Percentiles rank a stretch among this genome's conserved stretches.
phyloP scores from a whole-genome alignment of 2,113 vertebrate species.

The Scopus umbretta region DNA sequence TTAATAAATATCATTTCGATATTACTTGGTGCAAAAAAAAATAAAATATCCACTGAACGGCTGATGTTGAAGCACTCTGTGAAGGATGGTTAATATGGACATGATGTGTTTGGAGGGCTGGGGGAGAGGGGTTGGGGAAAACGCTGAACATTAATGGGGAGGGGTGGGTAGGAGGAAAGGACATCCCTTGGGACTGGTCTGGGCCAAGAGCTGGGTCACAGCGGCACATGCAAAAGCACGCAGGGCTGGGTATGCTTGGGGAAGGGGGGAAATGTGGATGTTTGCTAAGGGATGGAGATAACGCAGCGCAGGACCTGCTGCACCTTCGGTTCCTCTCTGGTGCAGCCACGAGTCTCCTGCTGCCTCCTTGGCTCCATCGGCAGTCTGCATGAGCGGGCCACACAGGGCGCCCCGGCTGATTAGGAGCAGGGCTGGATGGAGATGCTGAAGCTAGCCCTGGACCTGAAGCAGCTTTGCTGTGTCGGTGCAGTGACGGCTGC shows the following conservation, averaged over 20 bases:
- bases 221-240: accelerated
- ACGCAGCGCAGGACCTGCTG: accelerated
- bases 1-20: constrained; percentile 67
- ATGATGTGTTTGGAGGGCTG: background rate
- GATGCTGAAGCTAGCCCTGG: background rate
- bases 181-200: accelerated
- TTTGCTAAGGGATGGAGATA: background rate
- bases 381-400: background rate
- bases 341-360: accelerated
- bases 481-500: background rate
- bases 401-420: background rate
- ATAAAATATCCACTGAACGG: background rate
- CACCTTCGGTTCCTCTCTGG: background rate
- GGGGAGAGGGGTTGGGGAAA: background rate
- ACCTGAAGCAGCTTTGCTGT: background rate
- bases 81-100: background rate
- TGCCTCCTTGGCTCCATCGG: background rate
- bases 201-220: background rate
- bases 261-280: background rate
- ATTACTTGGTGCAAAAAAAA: background rate
- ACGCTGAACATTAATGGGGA: accelerated
- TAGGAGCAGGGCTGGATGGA: background rate
- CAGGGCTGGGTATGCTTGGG: background rate
- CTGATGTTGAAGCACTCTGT: background rate
- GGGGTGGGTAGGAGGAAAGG: background rate